Percentiles rank a stretch among this genome's conserved stretches.
Conservation (phyloP, 2,888 invertebrate species). For the Protodeltote pygarga region DNA sequence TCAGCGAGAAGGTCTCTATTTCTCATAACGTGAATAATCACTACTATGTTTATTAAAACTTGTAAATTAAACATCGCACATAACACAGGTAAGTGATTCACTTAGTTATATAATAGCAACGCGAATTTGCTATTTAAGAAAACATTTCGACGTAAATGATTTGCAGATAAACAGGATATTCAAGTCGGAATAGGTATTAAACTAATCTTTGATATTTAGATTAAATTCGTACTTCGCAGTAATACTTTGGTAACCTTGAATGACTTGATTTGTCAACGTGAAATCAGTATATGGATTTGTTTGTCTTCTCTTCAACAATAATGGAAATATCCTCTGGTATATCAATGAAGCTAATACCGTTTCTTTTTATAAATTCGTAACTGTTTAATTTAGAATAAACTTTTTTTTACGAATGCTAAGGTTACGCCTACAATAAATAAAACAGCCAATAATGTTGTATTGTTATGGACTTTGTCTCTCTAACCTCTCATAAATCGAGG, state of each 20-base stretch:
- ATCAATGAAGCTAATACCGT: background rate
- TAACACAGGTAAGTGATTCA: conserved; percentile 9
- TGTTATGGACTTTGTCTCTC: background rate
- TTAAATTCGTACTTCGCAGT: conserved; percentile 9
- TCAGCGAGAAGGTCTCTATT: too few relatives aligned
- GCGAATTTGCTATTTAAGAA: conserved; percentile 20
- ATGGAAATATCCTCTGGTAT: background rate
- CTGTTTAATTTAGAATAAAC: background rate
- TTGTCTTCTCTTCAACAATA: background rate
- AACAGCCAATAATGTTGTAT: background rate
- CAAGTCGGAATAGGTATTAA: background rate
- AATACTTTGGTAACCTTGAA: conserved; percentile 26
- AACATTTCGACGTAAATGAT: conserved; percentile 14
- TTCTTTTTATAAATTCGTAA: background rate
- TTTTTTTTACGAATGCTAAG: conserved; percentile 10
- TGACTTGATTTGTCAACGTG: conserved; percentile 12
- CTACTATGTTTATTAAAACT: conserved; percentile 8
- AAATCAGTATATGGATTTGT: conserved; percentile 4
- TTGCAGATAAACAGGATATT: conserved; percentile 19
- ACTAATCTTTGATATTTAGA: conserved; percentile 22
- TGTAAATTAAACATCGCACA: background rate
- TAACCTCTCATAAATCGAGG: too few relatives aligned
- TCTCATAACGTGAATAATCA: too few relatives aligned
- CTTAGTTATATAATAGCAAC: conserved; percentile 17
- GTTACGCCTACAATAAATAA: conserved; percentile 4